Conservation (phyloP, 2,113 vertebrate genomes). For the Equus przewalskii region DNA sequence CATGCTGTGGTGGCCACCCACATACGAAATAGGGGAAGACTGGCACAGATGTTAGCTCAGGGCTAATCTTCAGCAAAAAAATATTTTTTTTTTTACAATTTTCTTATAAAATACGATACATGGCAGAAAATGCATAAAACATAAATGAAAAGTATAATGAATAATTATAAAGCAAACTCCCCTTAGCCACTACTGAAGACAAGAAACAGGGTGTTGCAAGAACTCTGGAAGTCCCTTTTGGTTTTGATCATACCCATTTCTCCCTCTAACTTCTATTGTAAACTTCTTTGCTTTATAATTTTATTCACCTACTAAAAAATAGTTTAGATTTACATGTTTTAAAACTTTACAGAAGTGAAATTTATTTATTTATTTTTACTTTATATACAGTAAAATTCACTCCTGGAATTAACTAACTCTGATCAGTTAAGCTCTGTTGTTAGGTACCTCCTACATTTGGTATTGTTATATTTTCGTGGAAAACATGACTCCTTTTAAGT, state of each 20-base stretch:
- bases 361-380: not conserved
- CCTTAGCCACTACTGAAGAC: not conserved
- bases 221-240: not conserved
- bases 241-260: not conserved
- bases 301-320: not conserved
- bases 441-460: not conserved
- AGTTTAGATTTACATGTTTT: not conserved
- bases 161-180: not conserved
- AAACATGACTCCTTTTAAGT: not conserved
- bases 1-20: no score
- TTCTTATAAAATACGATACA: not conserved
- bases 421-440: not conserved
- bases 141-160: not conserved
- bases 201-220: not conserved
- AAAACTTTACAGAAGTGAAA: not conserved
- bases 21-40: no score
- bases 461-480: not conserved
- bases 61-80: no score
- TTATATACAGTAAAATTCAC: not conserved
- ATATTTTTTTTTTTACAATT: not conserved
- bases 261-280: not conserved
- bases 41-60: no score
- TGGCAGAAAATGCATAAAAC: not conserved
- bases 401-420: not conserved
- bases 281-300: not conserved